Evolutionary conservation across 2,797 vertebrate species (phyloP).

Genomic region (Sarcophilus harrisii): DNA sequence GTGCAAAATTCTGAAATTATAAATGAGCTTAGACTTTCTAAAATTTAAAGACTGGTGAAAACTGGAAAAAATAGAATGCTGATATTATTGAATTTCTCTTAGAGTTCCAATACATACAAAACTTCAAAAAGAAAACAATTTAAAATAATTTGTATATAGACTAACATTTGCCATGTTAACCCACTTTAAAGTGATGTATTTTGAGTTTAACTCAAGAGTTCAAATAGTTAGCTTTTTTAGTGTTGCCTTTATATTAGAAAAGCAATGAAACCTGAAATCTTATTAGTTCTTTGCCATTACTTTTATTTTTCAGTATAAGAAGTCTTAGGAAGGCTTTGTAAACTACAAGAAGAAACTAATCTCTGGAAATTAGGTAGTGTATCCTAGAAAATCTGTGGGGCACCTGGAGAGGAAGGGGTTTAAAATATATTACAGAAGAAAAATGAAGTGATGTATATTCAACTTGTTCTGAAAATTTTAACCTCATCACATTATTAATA

Average conservation of each 20-base stretch:
- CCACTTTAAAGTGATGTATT: conserved; percentile 10
- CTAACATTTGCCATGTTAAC: neutral
- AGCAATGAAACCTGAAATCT: conserved; percentile 32
- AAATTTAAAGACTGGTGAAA: neutral
- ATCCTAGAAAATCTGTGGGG: neutral
- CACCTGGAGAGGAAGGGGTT: neutral
- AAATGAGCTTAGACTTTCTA: neutral
- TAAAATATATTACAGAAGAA: neutral
- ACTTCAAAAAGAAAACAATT: neutral
- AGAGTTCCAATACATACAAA: neutral
- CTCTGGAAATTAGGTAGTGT: neutral
- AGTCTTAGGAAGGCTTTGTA: neutral
- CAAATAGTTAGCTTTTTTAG: conserved; percentile 17
- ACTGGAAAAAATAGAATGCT: neutral
- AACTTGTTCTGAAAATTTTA: neutral
- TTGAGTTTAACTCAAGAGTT: conserved; percentile 38
- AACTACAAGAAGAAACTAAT: neutral
- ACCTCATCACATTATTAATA: neutral
- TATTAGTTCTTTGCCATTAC: neutral
- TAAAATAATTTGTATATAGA: neutral
- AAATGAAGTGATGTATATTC: neutral
- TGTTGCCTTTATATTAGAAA: conserved; percentile 39
- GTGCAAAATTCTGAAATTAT: neutral
- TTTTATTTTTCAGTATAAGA: neutral
- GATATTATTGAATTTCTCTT: neutral